Conservation (phyloP, 1,140 invertebrate species). For the Kradibia gibbosae region DNA sequence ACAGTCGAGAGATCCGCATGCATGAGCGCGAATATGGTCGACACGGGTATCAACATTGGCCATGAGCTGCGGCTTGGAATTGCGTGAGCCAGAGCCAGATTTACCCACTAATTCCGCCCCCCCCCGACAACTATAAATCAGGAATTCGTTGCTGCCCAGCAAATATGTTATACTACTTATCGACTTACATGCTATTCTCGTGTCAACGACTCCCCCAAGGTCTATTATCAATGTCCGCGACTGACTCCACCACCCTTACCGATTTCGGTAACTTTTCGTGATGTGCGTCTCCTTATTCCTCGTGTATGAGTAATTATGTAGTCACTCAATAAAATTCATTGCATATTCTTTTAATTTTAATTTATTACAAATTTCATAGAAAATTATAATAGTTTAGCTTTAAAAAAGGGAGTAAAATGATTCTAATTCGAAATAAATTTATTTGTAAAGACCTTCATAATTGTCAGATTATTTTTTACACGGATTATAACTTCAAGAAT, state of each 20-base stretch:
- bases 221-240: background rate
- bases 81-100: constrained; percentile 36
- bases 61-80: background rate
- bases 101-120: too few relatives aligned
- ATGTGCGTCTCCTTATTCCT: background rate
- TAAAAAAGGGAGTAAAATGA: too few relatives aligned
- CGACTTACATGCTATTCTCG: constrained; percentile 38
- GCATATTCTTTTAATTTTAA: too few relatives aligned
- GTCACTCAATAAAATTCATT: background rate
- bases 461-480: too few relatives aligned
- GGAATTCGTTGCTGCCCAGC: constrained; percentile 48
- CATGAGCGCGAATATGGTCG: background rate
- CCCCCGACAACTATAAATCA: constrained; percentile 44
- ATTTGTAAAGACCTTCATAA: too few relatives aligned
- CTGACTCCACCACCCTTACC: background rate
- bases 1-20: constrained; percentile 29
- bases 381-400: too few relatives aligned
- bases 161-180: constrained; percentile 46
- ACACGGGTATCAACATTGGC: background rate
- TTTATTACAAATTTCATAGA: too few relatives aligned
- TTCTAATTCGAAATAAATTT: too few relatives aligned
- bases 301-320: background rate
- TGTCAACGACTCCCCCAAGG: background rate
- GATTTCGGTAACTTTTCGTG: background rate
- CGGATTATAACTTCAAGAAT: too few relatives aligned